These are phyloP conservation scores for Xenus cinereus DNA, from an alignment of 2,113 vertebrate species.

Conservation along the genomic window DNA sequence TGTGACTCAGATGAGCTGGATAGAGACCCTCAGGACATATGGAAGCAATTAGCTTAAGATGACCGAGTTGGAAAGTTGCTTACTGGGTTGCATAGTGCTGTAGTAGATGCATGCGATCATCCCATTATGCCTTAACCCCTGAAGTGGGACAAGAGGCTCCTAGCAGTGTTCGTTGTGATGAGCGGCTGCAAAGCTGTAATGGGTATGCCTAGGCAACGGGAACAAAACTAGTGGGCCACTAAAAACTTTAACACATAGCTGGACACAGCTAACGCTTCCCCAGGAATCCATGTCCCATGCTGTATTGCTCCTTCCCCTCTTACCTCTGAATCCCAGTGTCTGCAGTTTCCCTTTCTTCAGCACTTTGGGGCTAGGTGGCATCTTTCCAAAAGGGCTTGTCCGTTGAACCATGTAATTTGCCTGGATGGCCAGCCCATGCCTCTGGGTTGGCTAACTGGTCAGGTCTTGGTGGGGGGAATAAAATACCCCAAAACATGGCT, in stretches of 20 bases:
- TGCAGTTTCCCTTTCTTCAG: background rate
- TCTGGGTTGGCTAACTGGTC: background rate
- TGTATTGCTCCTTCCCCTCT: background rate
- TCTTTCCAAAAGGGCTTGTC: background rate
- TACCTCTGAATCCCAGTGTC: background rate
- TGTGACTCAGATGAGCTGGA: conserved; percentile 15
- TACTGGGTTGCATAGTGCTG: background rate
- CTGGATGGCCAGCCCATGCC: background rate
- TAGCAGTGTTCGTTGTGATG: background rate
- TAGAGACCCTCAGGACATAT: background rate
- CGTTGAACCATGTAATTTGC: background rate
- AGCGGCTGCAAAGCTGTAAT: background rate
- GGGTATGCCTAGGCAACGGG: background rate
- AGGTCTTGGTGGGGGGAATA: background rate
- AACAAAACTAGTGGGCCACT: background rate
- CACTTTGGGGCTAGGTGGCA: background rate
- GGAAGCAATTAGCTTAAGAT: background rate
- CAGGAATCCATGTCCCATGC: background rate
- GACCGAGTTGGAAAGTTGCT: background rate
- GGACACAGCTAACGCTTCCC: background rate
- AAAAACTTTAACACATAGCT: background rate
- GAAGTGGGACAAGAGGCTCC: background rate
- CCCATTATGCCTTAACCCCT: background rate
- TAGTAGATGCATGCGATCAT: background rate
- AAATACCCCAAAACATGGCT: background rate